Conservation (phyloP, 2,888 invertebrate genomes). For the Cacoxenus indagator region DNA sequence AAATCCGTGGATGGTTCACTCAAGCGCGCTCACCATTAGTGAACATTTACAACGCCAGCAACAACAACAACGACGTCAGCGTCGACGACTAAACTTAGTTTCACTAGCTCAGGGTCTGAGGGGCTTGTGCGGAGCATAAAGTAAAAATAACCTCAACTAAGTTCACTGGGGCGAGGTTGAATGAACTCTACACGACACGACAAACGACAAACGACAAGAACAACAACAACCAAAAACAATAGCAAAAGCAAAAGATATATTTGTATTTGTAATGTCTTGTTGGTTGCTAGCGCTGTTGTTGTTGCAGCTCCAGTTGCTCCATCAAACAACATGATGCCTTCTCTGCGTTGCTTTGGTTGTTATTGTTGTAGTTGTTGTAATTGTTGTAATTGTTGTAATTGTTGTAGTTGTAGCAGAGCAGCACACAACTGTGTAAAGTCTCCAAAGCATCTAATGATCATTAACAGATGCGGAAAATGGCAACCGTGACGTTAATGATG, state of each 20-base stretch:
- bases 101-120: neutral
- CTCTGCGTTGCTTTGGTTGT: conserved; percentile 24
- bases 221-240: conserved; percentile 25
- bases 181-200: conserved; percentile 65
- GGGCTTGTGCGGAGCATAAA: conserved; percentile 32
- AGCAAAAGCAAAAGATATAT: conserved; percentile 33
- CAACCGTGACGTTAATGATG: neutral
- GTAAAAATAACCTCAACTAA: conserved; percentile 71
- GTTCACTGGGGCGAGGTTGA: conserved; percentile 72
- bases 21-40: neutral
- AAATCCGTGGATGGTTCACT: neutral
- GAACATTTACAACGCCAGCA: conserved; percentile 2
- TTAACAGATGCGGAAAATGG: conserved; percentile 15
- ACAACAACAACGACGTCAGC: neutral
- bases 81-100: conserved; percentile 10
- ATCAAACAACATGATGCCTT: neutral
- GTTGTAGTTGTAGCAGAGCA: neutral
- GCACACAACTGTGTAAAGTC: neutral
- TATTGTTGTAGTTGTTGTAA: conserved; percentile 19
- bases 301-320: conserved; percentile 24
- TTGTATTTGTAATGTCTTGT: conserved; percentile 35
- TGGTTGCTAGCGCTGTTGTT: conserved; percentile 25
- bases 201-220: conserved; percentile 36
- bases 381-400: conserved; percentile 31
- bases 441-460: conserved; percentile 14